phyloP scores from a whole-genome alignment of 2,888 invertebrate species.

The Ochropacha duplaris region DNA sequence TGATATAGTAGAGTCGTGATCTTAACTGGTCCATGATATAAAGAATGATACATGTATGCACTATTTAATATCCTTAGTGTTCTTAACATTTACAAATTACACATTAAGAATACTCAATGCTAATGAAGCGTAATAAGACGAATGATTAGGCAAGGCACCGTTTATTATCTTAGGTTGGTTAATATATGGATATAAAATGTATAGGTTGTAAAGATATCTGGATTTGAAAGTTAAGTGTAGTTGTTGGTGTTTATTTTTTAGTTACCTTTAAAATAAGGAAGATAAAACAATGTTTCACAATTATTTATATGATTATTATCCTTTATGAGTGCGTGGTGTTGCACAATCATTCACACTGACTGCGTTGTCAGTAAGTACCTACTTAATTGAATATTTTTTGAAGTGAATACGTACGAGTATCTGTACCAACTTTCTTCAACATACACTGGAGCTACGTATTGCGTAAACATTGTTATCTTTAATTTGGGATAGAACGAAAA shows the following conservation, averaged over 20 bases:
- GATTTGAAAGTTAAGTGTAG: slow-evolving; percentile 15
- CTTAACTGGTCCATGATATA: too few relatives aligned
- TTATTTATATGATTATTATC: not conserved
- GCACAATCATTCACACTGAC: not conserved
- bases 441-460: not conserved
- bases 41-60: too few relatives aligned
- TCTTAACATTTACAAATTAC: too few relatives aligned
- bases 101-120: too few relatives aligned
- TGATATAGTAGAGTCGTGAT: too few relatives aligned
- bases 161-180: not conserved
- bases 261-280: not conserved
- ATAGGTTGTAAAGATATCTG: slow-evolving; percentile 12
- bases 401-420: too few relatives aligned
- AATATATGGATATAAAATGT: too few relatives aligned
- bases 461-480: not conserved
- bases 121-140: not conserved
- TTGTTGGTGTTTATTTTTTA: not conserved
- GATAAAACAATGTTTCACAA: not conserved
- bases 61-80: too few relatives aligned
- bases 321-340: not conserved
- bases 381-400: not conserved
- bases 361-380: not conserved
- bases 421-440: not conserved
- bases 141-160: not conserved
- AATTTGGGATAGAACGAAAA: too few relatives aligned